Evolutionary conservation across 2,797 vertebrate genomes (phyloP).

Genomic region (Tapirus indicus): DNA sequence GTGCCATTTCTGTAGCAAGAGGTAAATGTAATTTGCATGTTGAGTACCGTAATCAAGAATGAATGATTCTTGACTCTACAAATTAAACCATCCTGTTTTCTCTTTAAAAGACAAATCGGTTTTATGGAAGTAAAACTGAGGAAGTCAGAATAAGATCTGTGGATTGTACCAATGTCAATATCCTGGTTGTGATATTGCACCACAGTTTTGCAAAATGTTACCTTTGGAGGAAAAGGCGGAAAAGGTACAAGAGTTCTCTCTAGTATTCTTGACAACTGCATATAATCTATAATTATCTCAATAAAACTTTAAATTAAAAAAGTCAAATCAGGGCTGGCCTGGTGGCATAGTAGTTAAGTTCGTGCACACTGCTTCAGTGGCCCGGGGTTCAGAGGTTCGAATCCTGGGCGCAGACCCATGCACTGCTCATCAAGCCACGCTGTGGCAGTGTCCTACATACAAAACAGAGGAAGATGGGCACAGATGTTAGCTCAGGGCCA

Average conservation of each 20-base stretch:
- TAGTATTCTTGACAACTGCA: background rate
- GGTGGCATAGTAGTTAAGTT: no score
- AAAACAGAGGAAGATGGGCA: no score
- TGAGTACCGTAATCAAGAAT: constrained; percentile 23
- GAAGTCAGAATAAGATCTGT: background rate
- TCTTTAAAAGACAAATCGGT: constrained; percentile 12
- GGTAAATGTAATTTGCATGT: constrained; percentile 38
- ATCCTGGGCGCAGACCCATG: no score
- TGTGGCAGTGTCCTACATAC: no score
- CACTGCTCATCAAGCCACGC: no score
- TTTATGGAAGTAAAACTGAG: background rate
- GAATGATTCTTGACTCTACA: background rate
- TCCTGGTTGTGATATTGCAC: background rate
- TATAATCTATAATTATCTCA: background rate
- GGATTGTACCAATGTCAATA: background rate
- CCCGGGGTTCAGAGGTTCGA: no score
- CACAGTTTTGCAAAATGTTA: constrained; percentile 3
- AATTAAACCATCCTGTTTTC: background rate
- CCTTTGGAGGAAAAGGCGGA: background rate
- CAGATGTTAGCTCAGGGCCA: no score
- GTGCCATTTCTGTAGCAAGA: constrained; percentile 33
- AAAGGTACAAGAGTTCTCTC: background rate
- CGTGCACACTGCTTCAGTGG: no score
- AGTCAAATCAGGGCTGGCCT: background rate
- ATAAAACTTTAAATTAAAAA: constrained; percentile 12